These are phyloP conservation scores for Calyptommatus sinebrachiatus DNA, from an alignment of 2,113 vertebrate genomes.

Conservation along the genomic window DNA sequence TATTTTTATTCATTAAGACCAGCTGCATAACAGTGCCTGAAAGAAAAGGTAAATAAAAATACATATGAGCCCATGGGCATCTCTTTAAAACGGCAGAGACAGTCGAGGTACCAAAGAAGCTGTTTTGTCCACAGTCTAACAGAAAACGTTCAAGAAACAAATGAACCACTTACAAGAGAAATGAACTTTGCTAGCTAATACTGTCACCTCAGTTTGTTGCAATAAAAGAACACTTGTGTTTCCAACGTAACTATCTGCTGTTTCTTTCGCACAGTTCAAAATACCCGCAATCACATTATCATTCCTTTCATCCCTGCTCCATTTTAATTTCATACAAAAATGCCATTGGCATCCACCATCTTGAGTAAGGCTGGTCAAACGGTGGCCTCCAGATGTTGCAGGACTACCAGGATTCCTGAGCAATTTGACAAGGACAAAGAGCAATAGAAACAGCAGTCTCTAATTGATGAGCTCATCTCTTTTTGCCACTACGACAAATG, in stretches of 20 bases:
- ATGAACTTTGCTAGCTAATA: neutral
- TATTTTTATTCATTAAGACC: constrained; percentile 72
- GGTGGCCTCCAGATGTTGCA: too few relatives aligned
- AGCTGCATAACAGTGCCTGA: constrained; percentile 68
- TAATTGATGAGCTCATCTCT: too few relatives aligned
- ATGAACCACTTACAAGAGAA: neutral
- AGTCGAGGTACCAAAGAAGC: constrained; percentile 61
- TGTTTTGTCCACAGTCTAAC: constrained; percentile 34
- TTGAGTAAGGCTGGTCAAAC: too few relatives aligned
- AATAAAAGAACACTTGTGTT: neutral
- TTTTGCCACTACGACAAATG: too few relatives aligned
- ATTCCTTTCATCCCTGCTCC: neutral
- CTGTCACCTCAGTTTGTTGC: neutral
- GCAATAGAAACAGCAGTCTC: too few relatives aligned
- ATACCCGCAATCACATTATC: neutral
- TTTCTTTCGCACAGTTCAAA: neutral
- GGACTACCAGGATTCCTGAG: too few relatives aligned
- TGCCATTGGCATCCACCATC: too few relatives aligned
- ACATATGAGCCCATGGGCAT: constrained; percentile 42
- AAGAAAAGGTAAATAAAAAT: constrained; percentile 64
- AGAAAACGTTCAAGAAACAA: constrained; percentile 28
- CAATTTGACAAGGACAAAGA: too few relatives aligned
- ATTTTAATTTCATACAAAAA: neutral
- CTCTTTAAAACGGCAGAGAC: constrained; percentile 61
- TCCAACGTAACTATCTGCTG: neutral